A percentile compares a stretch with the other conserved stretches of the same genome.
phyloP scores from a whole-genome alignment of 2,797 vertebrate genomes.

The Lacerta viridis region DNA sequence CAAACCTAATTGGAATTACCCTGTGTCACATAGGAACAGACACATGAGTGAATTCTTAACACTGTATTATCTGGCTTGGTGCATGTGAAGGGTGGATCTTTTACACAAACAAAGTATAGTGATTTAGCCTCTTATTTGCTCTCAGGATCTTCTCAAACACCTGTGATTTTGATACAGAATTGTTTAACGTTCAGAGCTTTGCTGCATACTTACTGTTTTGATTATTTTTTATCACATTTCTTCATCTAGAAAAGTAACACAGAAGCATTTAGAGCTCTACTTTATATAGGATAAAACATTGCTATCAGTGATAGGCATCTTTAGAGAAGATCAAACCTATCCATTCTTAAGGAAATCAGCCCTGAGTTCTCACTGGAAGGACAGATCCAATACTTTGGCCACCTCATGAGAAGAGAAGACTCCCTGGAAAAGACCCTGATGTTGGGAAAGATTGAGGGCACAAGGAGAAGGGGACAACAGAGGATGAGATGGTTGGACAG shows the following conservation, averaged over 20 bases:
- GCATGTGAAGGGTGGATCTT: no score
- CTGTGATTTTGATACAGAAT: background rate
- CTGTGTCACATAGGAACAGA: background rate
- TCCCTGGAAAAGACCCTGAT: no score
- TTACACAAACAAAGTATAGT: background rate
- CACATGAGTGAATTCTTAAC: background rate
- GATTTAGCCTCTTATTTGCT: background rate
- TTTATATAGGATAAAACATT: background rate
- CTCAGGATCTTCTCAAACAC: background rate
- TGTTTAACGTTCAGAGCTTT: background rate
- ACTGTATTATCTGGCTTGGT: background rate
- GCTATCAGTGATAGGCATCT: background rate
- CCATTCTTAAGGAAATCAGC: no score
- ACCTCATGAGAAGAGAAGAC: no score
- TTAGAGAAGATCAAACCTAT: no score
- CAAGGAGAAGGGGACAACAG: no score
- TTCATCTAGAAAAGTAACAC: background rate
- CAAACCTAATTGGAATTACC: background rate
- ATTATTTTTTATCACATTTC: background rate
- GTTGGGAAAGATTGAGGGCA: no score
- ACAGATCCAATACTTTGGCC: no score
- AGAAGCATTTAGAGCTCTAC: background rate
- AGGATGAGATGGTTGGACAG: no score
- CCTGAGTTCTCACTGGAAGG: no score
- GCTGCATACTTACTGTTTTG: no score